phyloP scores from a whole-genome alignment of 2,888 invertebrate genomes.

The Fragum sueziense region DNA sequence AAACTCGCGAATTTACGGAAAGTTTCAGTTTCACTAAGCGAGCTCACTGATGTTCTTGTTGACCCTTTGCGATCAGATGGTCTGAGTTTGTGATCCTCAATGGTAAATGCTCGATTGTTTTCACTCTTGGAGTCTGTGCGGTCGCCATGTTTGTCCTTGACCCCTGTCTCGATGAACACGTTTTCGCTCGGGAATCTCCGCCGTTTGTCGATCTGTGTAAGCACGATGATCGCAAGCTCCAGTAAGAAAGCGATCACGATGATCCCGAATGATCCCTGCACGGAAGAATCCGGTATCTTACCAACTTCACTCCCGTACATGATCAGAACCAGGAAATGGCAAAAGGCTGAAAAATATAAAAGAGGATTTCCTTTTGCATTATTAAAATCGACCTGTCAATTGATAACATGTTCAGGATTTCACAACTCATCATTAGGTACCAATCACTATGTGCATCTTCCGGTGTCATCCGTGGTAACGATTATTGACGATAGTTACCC shows the following conservation, averaged over 20 bases:
- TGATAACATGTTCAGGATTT: too few species aligned
- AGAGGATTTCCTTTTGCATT: too few species aligned
- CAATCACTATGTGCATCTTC: too few species aligned
- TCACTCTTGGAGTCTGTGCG: neutral
- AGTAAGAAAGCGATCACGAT: conserved; percentile 47
- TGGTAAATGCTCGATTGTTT: conserved; percentile 15
- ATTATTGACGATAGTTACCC: too few species aligned
- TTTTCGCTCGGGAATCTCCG: conserved; percentile 33
- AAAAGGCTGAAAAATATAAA: conserved; percentile 34
- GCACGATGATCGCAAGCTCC: conserved; percentile 49
- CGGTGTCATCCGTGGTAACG: too few species aligned
- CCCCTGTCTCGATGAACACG: conserved; percentile 25
- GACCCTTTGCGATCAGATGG: neutral
- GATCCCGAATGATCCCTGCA: conserved; percentile 50
- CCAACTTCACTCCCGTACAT: conserved; percentile 57
- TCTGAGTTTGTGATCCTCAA: conserved; percentile 11
- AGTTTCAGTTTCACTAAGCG: conserved; percentile 48
- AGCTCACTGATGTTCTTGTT: conserved; percentile 36
- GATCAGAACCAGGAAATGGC: conserved; percentile 54
- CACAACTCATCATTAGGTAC: too few species aligned
- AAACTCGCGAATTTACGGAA: conserved; percentile 43
- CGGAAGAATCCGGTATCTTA: conserved; percentile 46
- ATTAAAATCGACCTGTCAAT: too few species aligned
- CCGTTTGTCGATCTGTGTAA: conserved; percentile 49
- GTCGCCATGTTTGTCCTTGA: neutral